A percentile compares a stretch with the other conserved stretches of the same genome.
Evolutionary conservation across 2,888 invertebrate species (phyloP).

Genomic region (Pristionchus arcanus): DNA sequence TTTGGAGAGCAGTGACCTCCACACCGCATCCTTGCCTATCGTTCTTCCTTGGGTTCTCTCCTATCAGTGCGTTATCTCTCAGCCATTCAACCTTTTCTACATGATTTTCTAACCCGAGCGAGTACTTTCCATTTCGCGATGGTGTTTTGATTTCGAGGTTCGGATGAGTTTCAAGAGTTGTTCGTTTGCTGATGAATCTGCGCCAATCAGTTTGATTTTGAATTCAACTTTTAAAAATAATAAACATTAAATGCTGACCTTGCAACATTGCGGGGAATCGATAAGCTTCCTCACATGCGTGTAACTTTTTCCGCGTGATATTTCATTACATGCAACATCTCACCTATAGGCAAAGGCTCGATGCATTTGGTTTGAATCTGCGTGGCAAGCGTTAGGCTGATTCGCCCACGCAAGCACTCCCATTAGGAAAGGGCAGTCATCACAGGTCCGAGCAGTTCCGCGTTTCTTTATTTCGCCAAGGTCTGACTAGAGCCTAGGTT

Average conservation of each 20-base stretch:
- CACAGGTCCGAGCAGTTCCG: too few relatives aligned
- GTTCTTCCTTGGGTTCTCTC: background rate
- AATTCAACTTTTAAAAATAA: background rate
- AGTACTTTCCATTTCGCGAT: background rate
- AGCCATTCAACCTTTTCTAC: background rate
- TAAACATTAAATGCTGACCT: background rate
- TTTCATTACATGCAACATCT: background rate
- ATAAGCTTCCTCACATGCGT: background rate
- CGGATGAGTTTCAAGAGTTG: background rate
- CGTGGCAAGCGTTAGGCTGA: background rate
- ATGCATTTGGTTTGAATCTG: too few relatives aligned
- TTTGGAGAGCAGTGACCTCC: background rate
- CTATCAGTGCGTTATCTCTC: constrained; percentile 12
- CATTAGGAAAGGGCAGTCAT: too few relatives aligned
- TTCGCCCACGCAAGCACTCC: background rate
- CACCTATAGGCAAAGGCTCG: background rate
- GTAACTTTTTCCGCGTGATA: background rate
- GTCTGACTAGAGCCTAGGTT: too few relatives aligned
- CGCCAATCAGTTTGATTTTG: background rate
- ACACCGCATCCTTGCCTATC: background rate
- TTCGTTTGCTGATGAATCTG: background rate
- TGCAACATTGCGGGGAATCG: background rate
- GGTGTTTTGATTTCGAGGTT: background rate
- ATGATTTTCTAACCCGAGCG: background rate
- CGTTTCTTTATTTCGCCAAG: too few relatives aligned